These are phyloP conservation scores for Epinotia ramella DNA, from an alignment of 2,888 invertebrate genomes.

Conservation along the genomic window DNA sequence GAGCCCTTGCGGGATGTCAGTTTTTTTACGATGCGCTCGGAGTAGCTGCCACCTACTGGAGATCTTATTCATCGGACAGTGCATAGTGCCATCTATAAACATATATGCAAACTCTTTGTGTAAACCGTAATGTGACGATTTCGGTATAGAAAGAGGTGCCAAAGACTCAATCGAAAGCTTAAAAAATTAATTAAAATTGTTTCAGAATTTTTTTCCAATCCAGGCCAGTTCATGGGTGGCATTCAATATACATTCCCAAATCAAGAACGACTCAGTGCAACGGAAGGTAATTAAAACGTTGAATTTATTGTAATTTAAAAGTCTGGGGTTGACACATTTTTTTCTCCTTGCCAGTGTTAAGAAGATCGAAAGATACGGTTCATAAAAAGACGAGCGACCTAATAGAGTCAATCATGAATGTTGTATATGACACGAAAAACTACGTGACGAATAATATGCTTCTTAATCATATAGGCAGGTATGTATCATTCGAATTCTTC, in stretches of 20 bases:
- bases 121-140: too few relatives aligned
- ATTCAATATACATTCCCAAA: constrained; percentile 1
- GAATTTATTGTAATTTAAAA: neutral
- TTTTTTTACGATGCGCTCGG: too few relatives aligned
- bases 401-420: neutral
- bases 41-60: too few relatives aligned
- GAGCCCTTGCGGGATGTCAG: too few relatives aligned
- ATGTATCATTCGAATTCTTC: neutral
- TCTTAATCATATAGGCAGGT: neutral
- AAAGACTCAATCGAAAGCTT: neutral
- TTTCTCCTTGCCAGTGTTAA: neutral
- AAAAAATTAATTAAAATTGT: neutral
- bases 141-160: neutral
- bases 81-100: too few relatives aligned
- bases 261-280: neutral
- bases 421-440: neutral
- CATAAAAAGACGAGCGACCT: neutral
- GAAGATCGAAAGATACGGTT: constrained; percentile 2
- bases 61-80: too few relatives aligned
- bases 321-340: neutral
- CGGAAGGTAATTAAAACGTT: neutral
- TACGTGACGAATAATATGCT: neutral
- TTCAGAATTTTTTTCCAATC: neutral
- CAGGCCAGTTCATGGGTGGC: neutral
- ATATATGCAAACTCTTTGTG: too few relatives aligned